Evolutionary conservation across 2,113 vertebrate species (phyloP).

Genomic region (Peromyscus maniculatus): DNA sequence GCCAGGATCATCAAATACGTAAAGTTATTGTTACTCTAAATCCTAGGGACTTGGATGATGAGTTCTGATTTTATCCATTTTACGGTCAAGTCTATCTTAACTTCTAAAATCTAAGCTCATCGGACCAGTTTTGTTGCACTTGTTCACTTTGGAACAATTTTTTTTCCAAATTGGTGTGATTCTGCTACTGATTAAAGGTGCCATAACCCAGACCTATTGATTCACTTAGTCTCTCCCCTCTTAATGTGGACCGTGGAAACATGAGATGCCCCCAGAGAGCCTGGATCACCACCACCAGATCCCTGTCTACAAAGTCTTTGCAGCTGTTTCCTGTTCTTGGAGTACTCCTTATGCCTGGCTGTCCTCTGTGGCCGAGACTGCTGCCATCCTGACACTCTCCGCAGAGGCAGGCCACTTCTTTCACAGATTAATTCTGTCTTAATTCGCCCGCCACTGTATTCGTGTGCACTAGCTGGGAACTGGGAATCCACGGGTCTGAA

Average conservation of each 20-base stretch:
- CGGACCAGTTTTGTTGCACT: slow-evolving; percentile 32
- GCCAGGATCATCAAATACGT: background rate
- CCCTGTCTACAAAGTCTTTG: background rate
- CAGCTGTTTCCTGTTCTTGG: background rate
- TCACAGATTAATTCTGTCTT: background rate
- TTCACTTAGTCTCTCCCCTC: background rate
- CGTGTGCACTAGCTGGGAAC: background rate
- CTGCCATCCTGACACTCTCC: background rate
- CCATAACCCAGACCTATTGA: background rate
- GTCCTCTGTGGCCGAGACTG: background rate
- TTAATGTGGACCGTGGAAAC: background rate
- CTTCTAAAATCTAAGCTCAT: background rate
- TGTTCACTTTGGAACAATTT: background rate
- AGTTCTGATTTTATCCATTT: slow-evolving; percentile 32
- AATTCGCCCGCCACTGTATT: background rate
- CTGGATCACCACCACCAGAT: background rate
- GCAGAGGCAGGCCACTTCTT: background rate
- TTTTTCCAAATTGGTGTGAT: slow-evolving; percentile 39
- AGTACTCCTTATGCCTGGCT: background rate
- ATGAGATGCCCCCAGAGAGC: background rate
- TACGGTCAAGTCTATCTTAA: background rate
- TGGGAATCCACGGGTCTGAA: background rate
- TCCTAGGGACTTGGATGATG: slow-evolving; percentile 30
- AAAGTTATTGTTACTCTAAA: background rate
- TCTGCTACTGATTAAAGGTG: background rate